phyloP scores from a whole-genome alignment of 1,140 invertebrate genomes.

The Drosophila pseudoobscura region DNA sequence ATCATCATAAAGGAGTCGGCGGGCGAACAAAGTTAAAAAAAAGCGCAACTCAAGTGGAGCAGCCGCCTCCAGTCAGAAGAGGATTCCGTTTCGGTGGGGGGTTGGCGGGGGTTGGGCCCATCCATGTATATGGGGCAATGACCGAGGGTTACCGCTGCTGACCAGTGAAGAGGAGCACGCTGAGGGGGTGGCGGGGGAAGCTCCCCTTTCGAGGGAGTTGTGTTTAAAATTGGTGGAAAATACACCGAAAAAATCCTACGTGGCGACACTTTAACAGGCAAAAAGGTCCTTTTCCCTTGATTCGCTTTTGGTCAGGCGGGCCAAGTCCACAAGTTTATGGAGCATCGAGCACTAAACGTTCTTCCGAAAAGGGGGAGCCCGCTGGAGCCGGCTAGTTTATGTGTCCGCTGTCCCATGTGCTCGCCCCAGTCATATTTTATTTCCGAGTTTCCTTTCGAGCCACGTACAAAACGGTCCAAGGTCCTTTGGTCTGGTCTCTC shows the following conservation, averaged over 20 bases:
- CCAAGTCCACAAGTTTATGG: constrained; percentile 50
- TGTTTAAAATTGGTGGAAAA: constrained; percentile 24
- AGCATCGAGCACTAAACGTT: constrained; percentile 49
- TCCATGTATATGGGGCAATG: constrained; percentile 40
- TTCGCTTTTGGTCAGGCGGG: constrained; percentile 10
- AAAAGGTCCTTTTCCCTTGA: neutral
- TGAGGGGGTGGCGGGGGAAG: too few relatives aligned
- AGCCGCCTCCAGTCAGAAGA: constrained; percentile 35
- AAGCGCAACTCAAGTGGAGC: constrained; percentile 52
- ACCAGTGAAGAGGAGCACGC: constrained; percentile 1
- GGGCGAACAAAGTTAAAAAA: constrained; percentile 47
- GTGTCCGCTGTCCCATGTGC: constrained; percentile 42
- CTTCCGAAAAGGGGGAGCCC: constrained; percentile 5
- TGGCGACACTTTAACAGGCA: neutral
- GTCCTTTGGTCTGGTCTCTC: too few relatives aligned
- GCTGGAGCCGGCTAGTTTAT: constrained; percentile 16
- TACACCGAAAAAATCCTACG: neutral
- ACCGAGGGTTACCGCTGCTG: constrained; percentile 31
- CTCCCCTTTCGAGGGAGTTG: neutral
- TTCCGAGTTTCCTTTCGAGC: constrained; percentile 23
- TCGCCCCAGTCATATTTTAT: constrained; percentile 46
- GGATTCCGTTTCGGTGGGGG: constrained; percentile 28
- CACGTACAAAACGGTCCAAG: constrained; percentile 30
- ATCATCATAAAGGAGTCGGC: constrained; percentile 40
- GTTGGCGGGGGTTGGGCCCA: neutral